Percentiles rank a stretch among this genome's conserved stretches.
These are phyloP conservation scores for Bimastos eiseni DNA, from an alignment of 2,888 invertebrate genomes.

Conservation along the genomic window DNA sequence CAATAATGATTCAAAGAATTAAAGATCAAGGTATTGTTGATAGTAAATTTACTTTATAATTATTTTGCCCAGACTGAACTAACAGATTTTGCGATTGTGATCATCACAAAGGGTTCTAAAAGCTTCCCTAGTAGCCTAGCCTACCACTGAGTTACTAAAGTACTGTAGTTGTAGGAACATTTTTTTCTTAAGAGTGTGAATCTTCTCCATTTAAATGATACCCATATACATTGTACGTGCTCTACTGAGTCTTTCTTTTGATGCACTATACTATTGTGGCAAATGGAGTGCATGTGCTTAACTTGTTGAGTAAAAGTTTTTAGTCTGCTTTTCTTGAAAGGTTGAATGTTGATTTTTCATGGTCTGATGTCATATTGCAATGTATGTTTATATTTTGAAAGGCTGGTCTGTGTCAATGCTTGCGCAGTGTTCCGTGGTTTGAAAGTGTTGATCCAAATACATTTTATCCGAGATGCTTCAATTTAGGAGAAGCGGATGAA, in stretches of 20 bases:
- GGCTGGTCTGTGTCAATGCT: conserved; percentile 48
- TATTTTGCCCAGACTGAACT: background rate
- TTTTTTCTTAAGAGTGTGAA: background rate
- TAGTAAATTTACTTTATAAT: background rate
- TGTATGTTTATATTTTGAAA: conserved; percentile 32
- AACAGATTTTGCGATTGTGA: background rate
- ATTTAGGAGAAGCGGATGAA: conserved; percentile 64
- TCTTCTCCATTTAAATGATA: background rate
- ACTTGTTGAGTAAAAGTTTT: background rate
- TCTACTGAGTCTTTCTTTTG: background rate
- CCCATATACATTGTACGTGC: background rate
- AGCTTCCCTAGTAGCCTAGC: background rate
- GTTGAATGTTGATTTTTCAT: background rate
- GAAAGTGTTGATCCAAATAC: conserved; percentile 70
- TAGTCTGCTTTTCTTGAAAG: background rate
- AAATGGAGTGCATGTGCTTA: background rate
- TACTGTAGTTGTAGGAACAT: background rate
- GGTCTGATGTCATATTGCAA: background rate
- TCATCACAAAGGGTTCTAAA: background rate
- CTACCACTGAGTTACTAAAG: background rate
- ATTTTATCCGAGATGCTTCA: conserved; percentile 83
- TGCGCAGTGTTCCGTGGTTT: conserved; percentile 48
- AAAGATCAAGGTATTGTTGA: background rate
- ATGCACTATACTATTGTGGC: background rate
- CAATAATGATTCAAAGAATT: background rate